A percentile compares a stretch with the other conserved stretches of the same genome.
These are phyloP conservation scores for Epiblema foenella DNA, from an alignment of 2,888 invertebrate genomes.

Conservation along the genomic window DNA sequence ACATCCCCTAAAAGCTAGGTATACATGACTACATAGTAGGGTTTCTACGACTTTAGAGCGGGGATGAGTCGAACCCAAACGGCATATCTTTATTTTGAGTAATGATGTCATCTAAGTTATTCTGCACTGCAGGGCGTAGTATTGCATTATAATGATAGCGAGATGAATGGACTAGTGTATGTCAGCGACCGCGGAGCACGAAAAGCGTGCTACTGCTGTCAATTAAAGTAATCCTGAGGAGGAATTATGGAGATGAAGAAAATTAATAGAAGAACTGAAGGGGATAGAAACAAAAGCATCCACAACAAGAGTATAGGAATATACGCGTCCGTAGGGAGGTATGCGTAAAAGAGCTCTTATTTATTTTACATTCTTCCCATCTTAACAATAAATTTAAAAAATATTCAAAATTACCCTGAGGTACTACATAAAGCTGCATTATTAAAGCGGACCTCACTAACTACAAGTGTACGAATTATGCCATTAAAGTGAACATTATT, in stretches of 20 bases:
- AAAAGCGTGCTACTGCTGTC: constrained; percentile 17
- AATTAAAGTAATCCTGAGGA: constrained; percentile 18
- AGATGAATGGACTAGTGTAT: background rate
- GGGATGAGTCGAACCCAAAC: background rate
- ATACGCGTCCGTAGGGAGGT: background rate
- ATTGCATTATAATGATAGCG: constrained; percentile 13
- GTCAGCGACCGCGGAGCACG: constrained; percentile 21
- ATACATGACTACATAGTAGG: background rate
- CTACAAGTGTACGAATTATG: constrained; percentile 39
- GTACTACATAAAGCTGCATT: background rate
- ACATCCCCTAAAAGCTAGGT: background rate
- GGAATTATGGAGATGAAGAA: constrained; percentile 7
- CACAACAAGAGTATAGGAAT: no score
- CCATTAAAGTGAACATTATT: constrained; percentile 34
- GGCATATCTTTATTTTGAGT: background rate
- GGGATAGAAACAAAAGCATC: background rate
- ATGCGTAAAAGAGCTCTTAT: background rate
- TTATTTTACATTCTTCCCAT: background rate
- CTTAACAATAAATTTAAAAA: background rate
- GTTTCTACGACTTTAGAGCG: background rate
- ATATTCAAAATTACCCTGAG: constrained; percentile 6
- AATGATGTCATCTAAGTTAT: constrained; percentile 31
- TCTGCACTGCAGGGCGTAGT: constrained; percentile 9
- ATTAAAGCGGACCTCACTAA: constrained; percentile 23
- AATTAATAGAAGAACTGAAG: background rate